Conservation (phyloP, 2,888 invertebrate species). For the Tetragonula carbonaria region DNA sequence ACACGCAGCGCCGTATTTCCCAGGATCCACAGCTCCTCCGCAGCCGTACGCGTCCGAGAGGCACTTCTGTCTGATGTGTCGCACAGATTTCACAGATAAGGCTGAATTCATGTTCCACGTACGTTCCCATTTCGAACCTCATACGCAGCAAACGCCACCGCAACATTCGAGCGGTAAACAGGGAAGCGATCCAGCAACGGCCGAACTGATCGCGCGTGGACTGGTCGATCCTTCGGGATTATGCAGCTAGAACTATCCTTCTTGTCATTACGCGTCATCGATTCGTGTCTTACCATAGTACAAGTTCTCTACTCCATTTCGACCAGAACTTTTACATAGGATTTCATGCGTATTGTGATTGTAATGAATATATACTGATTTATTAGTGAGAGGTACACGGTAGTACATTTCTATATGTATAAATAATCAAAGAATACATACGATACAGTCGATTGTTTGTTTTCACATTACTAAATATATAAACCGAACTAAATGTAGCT, state of each 20-base stretch:
- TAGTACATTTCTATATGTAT: slow-evolving; percentile 45
- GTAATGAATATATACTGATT: slow-evolving; percentile 72
- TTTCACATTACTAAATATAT: neutral
- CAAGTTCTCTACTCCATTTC: slow-evolving; percentile 73
- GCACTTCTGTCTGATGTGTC: slow-evolving; percentile 87
- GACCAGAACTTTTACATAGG: slow-evolving; percentile 70
- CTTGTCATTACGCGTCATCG: slow-evolving; percentile 74
- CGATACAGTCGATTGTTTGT: neutral
- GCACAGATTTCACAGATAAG: slow-evolving; percentile 88
- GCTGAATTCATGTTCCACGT: slow-evolving; percentile 90
- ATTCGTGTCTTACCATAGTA: slow-evolving; percentile 82
- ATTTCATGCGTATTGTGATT: slow-evolving; percentile 75
- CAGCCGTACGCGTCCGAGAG: slow-evolving; percentile 81
- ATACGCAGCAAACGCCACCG: slow-evolving; percentile 73
- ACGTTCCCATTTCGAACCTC: slow-evolving; percentile 87
- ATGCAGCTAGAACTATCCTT: slow-evolving; percentile 81
- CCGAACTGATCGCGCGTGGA: slow-evolving; percentile 82
- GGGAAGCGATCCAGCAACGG: slow-evolving; percentile 78
- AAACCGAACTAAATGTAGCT: no score
- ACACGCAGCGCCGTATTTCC: slow-evolving; percentile 82
- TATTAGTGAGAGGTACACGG: slow-evolving; percentile 64
- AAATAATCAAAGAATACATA: neutral
- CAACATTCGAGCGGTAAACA: slow-evolving; percentile 77
- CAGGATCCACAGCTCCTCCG: slow-evolving; percentile 79
- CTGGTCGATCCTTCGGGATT: slow-evolving; percentile 81